Evolutionary conservation across 2,888 invertebrate species (phyloP), one percentile per base, ranked within the genome.

Genomic region (Ectobius pallidus): DNA sequence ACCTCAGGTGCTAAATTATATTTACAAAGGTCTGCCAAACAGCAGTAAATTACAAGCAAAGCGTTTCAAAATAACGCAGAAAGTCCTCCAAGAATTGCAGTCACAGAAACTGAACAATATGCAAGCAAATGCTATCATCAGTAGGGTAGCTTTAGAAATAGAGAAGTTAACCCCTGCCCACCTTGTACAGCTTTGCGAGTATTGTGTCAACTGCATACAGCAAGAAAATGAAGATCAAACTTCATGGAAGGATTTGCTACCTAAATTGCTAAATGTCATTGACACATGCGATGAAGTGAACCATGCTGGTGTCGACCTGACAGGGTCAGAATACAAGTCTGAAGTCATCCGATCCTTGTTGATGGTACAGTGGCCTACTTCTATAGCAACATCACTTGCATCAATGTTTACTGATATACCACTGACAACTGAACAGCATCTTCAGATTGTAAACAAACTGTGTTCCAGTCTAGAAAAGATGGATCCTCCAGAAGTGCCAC

Each of bases 201-300:
- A 46, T 44, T 65, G 65, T n/a, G 25, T 65, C 7, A 25, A 65
- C 27, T 65, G n/a, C n/a, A 46, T 65, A 1, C 65, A 65, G n/a
- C 44, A 65, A 22, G 30, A 46, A 6, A 39, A 65, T 44, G 46
- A 44, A 18, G 65, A 65, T 20, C 65, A 46, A n/a, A 27, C 65
- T 77, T 91, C 91, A 76, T 92, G 92, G 91, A 87, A 88, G 76
- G 90, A 91, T 76, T 79, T 91, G 0, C 79, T 92, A 3, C 91
- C 92, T 18, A 87, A 88, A 74, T 82, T 89, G 73, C 78, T 91
- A 49, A 86, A 86, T 78, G 82, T 86, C 0, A 76, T 92, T 39
- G 83, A 84, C 6, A 84, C 86, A 20, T 83, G 87, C 73, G 86
- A 86, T 72, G 81, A 79, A 14, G 80, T 92, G 2, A 85, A 85